Evolutionary conservation across 2,113 vertebrate genomes (phyloP), one percentile per base, ranked within the genome.

Genomic region (Choloepus hoffmanni): DNA sequence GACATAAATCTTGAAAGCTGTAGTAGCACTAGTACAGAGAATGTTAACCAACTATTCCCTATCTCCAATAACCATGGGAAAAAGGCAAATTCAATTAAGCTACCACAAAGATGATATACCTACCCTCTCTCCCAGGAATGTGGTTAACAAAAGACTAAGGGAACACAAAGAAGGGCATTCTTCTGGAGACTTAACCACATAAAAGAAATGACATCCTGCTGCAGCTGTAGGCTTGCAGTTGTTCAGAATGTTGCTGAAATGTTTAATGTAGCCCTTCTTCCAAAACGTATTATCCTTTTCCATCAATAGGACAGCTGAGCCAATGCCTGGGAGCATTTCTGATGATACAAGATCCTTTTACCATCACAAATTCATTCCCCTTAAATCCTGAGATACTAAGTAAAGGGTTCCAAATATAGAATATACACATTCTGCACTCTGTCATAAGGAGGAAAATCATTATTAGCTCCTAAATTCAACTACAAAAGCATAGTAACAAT

Each of bases 241-340:
- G 58, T 90, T 79, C 77, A 87, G 58, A 92, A 85, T 19, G 50
- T 78, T 89, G 85, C 70, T 79, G 72, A 65, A 72, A 18, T 45
- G 60, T 43, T 78, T 92, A 79, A 65, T 14, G 68, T 6, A 62
- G 58, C 58, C 40, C 72, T 67, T 89, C 19, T 85, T 70, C 96
- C 89, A 76, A 90, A 89, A 55, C 58, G n/a, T 21, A 43, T 60
- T 76, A 24, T 68, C 86, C 74, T 90, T 84, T 73, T 76, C 82
- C 53, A 95, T 89, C 96, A 92, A 86, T 53, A 97, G 30, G 67
- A 96, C 77, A 89, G 91, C 90, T 97, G 94, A 92, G 88, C 77
- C 90, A 85, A 90, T 45, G 65, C 24, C 87, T 76, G 30, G 60
- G 90, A 68, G 36, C 68, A 79, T 86, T 94, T 95, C 88, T 91